These are phyloP conservation scores for Drosophila sp. DNA, from an alignment of 1,140 invertebrate species.

Conservation along the genomic window DNA sequence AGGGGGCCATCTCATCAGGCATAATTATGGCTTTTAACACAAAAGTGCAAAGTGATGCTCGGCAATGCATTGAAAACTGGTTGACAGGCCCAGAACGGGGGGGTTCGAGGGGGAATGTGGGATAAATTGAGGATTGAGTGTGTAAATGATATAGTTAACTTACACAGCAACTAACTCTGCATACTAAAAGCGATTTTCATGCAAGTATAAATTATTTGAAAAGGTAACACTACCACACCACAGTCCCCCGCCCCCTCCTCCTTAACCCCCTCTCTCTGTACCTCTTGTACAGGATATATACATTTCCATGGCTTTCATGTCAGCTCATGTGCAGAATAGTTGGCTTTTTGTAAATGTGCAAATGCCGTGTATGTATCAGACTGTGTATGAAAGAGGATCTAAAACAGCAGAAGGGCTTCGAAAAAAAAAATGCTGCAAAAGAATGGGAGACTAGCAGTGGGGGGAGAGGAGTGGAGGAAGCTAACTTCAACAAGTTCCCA, in stretches of 20 bases:
- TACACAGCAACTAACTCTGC: slow-evolving; percentile 17
- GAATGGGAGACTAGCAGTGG: no score
- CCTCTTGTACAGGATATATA: not conserved
- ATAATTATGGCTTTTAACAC: slow-evolving; percentile 64
- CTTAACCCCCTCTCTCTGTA: no score
- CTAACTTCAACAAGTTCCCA: slow-evolving; percentile 1
- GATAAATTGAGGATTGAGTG: slow-evolving; percentile 6
- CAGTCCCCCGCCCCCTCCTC: not conserved
- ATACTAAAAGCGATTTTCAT: slow-evolving; percentile 32
- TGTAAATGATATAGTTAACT: slow-evolving; percentile 52
- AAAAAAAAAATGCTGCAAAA: not conserved
- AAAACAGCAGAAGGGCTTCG: not conserved
- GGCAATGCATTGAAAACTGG: slow-evolving; percentile 53
- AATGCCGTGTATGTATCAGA: slow-evolving; percentile 18
- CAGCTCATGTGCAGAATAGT: slow-evolving; percentile 21
- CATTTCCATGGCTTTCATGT: slow-evolving; percentile 31
- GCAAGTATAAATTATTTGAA: slow-evolving; percentile 8
- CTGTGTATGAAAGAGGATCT: not conserved
- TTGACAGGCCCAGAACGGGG: slow-evolving; percentile 36
- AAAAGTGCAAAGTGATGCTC: slow-evolving; percentile 53
- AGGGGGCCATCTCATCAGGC: slow-evolving; percentile 25
- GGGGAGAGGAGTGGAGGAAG: not conserved
- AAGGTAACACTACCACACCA: not conserved
- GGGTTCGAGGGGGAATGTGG: not conserved
- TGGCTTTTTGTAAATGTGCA: slow-evolving; percentile 19